phyloP scores from a whole-genome alignment of 1,140 invertebrate species.

The Halictus rubicundus region DNA sequence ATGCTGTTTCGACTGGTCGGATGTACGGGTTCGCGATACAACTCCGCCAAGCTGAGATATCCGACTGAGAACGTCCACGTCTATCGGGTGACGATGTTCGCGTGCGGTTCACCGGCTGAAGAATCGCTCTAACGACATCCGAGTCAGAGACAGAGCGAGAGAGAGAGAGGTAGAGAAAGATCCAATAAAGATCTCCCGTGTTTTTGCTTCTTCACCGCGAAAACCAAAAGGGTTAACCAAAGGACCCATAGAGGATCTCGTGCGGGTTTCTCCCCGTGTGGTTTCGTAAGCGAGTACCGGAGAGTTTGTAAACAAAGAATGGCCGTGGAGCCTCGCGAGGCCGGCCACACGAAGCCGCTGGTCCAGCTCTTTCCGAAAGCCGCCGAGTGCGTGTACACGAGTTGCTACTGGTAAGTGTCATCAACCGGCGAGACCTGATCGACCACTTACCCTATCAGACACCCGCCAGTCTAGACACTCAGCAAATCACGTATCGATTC shows the following conservation, averaged over 20 bases:
- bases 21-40: constrained; percentile 6
- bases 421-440: not conserved
- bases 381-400: constrained; percentile 80
- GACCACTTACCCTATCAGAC: no score
- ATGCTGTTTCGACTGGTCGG: constrained; percentile 32
- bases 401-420: constrained; percentile 81
- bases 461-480: not conserved
- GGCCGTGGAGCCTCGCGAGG: constrained; percentile 72
- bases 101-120: not conserved
- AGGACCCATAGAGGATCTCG: no score
- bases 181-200: no score
- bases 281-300: constrained; percentile 14
- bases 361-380: constrained; percentile 78
- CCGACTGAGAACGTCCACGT: not conserved
- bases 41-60: not conserved
- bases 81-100: constrained; percentile 22
- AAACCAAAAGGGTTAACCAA: no score
- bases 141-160: not conserved
- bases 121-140: constrained; percentile 24
- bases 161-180: no score
- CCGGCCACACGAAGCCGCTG: constrained; percentile 76
- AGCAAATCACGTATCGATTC: constrained; percentile 35
- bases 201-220: no score
- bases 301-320: constrained; percentile 69
- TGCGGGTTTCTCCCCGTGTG: not conserved